Evolutionary conservation across 2,888 invertebrate species (phyloP).

Genomic region (Xestia xanthographa): DNA sequence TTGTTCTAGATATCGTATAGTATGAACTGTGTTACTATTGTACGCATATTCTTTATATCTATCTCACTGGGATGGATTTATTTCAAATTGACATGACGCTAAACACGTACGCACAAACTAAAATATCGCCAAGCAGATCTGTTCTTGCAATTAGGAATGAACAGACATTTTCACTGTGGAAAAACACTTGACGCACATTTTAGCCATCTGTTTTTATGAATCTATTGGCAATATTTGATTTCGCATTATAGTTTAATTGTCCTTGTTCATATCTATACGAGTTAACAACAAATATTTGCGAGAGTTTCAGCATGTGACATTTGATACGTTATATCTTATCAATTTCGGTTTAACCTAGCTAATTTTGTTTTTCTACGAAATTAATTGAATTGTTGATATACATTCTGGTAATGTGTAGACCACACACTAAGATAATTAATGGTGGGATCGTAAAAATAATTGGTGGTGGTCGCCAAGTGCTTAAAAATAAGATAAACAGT

Average conservation of each 20-base stretch:
- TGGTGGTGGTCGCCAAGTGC: slow-evolving; percentile 50
- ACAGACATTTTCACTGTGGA: slow-evolving; percentile 38
- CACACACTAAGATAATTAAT: slow-evolving; percentile 65
- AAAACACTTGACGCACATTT: slow-evolving; percentile 45
- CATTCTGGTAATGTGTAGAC: slow-evolving; percentile 51
- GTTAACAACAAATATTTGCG: slow-evolving; percentile 56
- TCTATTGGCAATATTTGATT: slow-evolving; percentile 58
- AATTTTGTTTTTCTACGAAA: slow-evolving; percentile 49
- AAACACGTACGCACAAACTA: slow-evolving; percentile 34
- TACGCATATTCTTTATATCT: neutral
- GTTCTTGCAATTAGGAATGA: slow-evolving; percentile 35
- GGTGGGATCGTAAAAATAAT: slow-evolving; percentile 54
- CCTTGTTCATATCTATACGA: slow-evolving; percentile 46
- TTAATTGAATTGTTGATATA: slow-evolving; percentile 60
- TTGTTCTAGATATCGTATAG: neutral
- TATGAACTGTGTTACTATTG: neutral
- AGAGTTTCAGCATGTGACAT: slow-evolving; percentile 38
- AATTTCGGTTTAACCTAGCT: slow-evolving; percentile 40
- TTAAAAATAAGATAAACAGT: slow-evolving; percentile 47
- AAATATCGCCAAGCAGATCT: slow-evolving; percentile 21
- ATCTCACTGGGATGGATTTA: neutral
- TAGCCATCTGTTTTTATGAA: slow-evolving; percentile 46
- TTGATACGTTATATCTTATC: slow-evolving; percentile 43
- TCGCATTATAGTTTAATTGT: slow-evolving; percentile 45
- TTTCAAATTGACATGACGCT: slow-evolving; percentile 24